Percentiles rank a stretch among this genome's conserved stretches.
Conservation (phyloP, 1,140 invertebrate genomes). For the Neodiprion fabricii region DNA sequence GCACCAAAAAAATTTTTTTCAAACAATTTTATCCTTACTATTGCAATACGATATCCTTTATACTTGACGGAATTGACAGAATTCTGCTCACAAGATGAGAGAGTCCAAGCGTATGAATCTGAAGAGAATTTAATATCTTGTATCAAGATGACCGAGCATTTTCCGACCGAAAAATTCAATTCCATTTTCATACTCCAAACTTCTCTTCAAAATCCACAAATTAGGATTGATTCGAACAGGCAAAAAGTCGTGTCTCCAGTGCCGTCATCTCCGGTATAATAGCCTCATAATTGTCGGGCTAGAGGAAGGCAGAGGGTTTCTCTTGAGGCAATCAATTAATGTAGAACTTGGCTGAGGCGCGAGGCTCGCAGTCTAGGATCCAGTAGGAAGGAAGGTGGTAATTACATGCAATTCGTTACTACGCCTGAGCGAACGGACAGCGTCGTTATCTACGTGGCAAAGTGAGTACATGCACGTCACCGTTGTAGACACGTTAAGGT, state of each 20-base stretch:
- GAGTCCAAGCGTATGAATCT: no score
- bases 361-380: neutral
- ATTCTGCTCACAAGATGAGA: no score
- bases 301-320: neutral
- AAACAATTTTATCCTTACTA: no score
- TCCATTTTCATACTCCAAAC: neutral
- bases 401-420: conserved; percentile 7
- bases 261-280: no score
- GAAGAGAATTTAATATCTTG: no score
- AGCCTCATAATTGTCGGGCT: neutral
- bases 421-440: neutral
- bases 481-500: neutral
- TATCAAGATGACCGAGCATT: neutral
- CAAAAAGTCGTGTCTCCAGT: no score
- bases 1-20: no score
- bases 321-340: neutral
- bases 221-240: neutral
- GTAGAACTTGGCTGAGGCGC: neutral
- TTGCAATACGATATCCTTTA: no score
- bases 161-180: neutral
- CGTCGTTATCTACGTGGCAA: conserved; percentile 4
- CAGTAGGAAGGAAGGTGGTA: conserved; percentile 5
- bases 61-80: no score
- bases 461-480: neutral
- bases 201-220: no score